A percentile compares a stretch with the other conserved stretches of the same genome.
Evolutionary conservation across 2,888 invertebrate species (phyloP).

Genomic region (Eledona agricola): DNA sequence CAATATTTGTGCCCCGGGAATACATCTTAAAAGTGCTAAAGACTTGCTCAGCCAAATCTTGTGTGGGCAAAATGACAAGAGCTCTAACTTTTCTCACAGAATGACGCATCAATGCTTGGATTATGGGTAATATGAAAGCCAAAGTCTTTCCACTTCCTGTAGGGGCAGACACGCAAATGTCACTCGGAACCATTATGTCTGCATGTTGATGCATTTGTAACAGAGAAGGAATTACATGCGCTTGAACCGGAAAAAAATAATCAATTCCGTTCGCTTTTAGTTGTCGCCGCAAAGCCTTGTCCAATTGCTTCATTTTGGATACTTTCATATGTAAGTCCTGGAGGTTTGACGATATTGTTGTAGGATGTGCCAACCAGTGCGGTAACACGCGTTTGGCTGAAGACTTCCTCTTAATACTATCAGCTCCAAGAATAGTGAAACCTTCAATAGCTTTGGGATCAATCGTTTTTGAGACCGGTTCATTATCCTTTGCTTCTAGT

Average conservation of each 20-base stretch:
- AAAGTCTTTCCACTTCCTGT: conserved; percentile 98
- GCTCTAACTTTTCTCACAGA: conserved; percentile 72
- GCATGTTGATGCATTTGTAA: conserved; percentile 70
- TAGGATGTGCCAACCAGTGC: conserved; percentile 86
- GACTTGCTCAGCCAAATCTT: conserved; percentile 91
- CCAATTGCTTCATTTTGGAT: conserved; percentile 70
- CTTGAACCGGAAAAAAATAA: conserved; percentile 88
- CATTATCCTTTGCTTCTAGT: conserved; percentile 10
- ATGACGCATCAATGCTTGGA: conserved; percentile 69
- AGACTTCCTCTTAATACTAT: conserved; percentile 67
- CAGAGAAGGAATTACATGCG: conserved; percentile 79
- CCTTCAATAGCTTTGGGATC: conserved; percentile 57
- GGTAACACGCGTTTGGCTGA: conserved; percentile 82
- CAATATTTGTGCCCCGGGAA: conserved; percentile 72
- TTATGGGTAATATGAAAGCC: conserved; percentile 90
- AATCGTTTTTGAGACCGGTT: conserved; percentile 30
- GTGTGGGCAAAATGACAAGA: conserved; percentile 90
- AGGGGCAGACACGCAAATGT: conserved; percentile 96
- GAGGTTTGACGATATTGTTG: conserved; percentile 77
- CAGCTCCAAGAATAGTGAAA: conserved; percentile 75
- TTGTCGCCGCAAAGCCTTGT: conserved; percentile 68
- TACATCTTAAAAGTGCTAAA: conserved; percentile 82
- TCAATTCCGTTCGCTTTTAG: conserved; percentile 76
- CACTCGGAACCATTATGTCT: conserved; percentile 77
- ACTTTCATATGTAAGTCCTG: conserved; percentile 66